Percentiles rank a stretch among this genome's conserved stretches.
Evolutionary conservation across 2,888 invertebrate species (phyloP).

Genomic region (Ectemnius continuus): DNA sequence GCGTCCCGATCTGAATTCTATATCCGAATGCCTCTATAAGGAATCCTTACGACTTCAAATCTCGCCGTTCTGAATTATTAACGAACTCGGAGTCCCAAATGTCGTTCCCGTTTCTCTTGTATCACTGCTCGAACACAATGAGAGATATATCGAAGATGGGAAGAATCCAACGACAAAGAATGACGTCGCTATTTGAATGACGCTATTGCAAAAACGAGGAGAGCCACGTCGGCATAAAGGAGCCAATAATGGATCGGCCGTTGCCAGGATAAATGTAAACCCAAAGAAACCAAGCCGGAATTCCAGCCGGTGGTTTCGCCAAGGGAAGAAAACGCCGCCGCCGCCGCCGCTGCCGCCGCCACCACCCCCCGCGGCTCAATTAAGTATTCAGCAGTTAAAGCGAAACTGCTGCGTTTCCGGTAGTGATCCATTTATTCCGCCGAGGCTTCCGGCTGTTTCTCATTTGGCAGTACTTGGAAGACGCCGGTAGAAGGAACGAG

Average conservation of each 20-base stretch:
- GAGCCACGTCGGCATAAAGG: not conserved
- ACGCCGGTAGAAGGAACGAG: not conserved
- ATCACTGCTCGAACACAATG: no score
- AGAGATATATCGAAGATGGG: no score
- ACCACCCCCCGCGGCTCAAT: slow-evolving; percentile 21
- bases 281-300: slow-evolving; percentile 21
- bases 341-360: no score
- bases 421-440: slow-evolving; percentile 36
- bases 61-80: no score
- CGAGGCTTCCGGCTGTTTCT: slow-evolving; percentile 32
- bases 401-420: slow-evolving; percentile 12
- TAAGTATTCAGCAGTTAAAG: slow-evolving; percentile 38
- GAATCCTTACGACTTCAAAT: no score
- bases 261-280: not conserved
- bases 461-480: slow-evolving; percentile 37
- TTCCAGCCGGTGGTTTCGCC: slow-evolving; percentile 25
- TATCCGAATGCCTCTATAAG: no score
- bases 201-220: not conserved
- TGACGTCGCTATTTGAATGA: slow-evolving; percentile 9
- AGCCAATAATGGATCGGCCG: slow-evolving; percentile 9
- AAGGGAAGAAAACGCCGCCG: slow-evolving; percentile 7
- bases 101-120: no score
- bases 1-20: no score
- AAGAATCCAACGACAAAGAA: no score
- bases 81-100: no score